A percentile compares a stretch with the other conserved stretches of the same genome.
phyloP scores from a whole-genome alignment of 1,140 invertebrate genomes.

The Olivierus martensii region DNA sequence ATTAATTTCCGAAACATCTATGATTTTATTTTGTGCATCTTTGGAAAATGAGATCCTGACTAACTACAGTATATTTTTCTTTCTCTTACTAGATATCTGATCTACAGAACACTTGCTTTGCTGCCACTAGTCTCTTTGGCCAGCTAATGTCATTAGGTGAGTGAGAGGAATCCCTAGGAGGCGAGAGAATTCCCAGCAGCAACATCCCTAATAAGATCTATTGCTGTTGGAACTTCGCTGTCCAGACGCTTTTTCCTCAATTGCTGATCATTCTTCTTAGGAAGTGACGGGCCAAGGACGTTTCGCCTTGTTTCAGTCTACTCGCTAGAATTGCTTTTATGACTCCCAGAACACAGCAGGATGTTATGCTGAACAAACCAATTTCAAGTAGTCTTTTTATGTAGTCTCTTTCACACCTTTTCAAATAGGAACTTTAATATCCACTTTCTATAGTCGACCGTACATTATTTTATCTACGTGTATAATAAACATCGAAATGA shows the following conservation, averaged over 20 bases:
- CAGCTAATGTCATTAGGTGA: conserved; percentile 10
- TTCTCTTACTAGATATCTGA: background rate
- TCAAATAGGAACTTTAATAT: too few relatives aligned
- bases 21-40: background rate
- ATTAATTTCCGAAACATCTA: background rate
- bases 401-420: too few relatives aligned
- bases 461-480: too few relatives aligned
- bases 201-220: conserved; percentile 13
- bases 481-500: too few relatives aligned
- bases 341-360: too few relatives aligned
- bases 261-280: conserved; percentile 8
- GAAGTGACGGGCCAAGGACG: too few relatives aligned
- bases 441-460: too few relatives aligned
- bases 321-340: too few relatives aligned
- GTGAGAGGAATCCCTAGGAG: conserved; percentile 11
- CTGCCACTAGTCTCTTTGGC: background rate
- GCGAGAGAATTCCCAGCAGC: conserved; percentile 7
- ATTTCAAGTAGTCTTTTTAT: too few relatives aligned
- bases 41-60: conserved; percentile 3
- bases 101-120: background rate
- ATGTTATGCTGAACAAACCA: too few relatives aligned
- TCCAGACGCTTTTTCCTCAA: background rate
- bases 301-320: too few relatives aligned
- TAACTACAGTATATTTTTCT: conserved; percentile 1
- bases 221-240: background rate